Base-by-base conservation (phyloP, 2,888 invertebrate genomes). In the Plagiodera versicolora region DNA sequence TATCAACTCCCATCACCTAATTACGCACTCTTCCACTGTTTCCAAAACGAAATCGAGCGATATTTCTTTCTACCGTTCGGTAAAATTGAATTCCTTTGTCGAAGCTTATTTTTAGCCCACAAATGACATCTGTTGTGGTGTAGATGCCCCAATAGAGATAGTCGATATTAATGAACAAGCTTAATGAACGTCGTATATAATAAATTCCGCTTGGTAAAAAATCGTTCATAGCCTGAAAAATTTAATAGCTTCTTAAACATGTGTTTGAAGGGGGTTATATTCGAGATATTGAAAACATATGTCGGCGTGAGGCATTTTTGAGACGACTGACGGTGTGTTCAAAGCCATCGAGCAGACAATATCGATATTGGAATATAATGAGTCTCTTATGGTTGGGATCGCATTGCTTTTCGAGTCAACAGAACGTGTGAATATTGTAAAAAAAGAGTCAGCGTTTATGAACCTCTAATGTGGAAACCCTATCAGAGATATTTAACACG, bases 201-300 rank as follows among this genome's bases (percentile, higher is more conserved):
- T 67, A 67, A 67, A 67, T 67, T 62, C 65, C 58, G 60, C 55
- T 60, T 60, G 60, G 63, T 66, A 67, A 67, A 65, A 67, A 67
- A 65, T 54, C 60, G 49, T 63, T 54, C 56, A 45, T 57, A 61
- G 60, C 64, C 58, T 65, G 68, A 68, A 68, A 68, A 68, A 67
- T 68, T 67, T 70, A 70, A 70, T 68, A 65, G 67, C 63, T 66
- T 64, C 65, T 63, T 64, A 65, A 68, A 68, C 67, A 70, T 70
- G 70, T 70, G 66, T 68, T 63, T 66, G 57, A 66, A 64, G 61
- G 62, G 69, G 66, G 67, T 58, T 64, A 67, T 64, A 67, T 70
- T 67, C 66, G 66, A 68, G 70, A 70, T 70, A 70, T 70, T 66
- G 68, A 67, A 68, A 68, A 68, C 69, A 70, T 58, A 66, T 68